Conservation (phyloP, 1,140 invertebrate species). For the Venturia canescens region DNA sequence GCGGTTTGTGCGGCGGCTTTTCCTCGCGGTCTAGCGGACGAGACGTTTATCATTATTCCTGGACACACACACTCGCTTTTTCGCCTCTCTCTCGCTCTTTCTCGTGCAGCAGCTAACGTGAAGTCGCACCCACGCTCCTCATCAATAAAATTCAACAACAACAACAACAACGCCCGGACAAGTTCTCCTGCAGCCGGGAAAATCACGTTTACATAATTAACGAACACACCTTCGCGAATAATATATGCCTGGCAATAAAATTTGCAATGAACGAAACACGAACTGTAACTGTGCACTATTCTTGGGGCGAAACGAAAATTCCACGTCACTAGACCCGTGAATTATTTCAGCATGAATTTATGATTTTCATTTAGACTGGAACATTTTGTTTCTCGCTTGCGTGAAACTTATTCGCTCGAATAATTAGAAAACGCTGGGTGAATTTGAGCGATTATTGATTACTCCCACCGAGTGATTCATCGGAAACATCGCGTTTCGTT, state of each 20-base stretch:
- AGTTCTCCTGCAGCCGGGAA: slow-evolving; percentile 21
- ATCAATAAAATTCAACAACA: slow-evolving; percentile 1
- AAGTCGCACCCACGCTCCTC: slow-evolving; percentile 18
- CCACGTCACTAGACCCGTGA: background rate
- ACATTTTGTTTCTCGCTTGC: no score
- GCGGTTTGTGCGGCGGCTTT: slow-evolving; percentile 23
- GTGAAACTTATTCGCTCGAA: no score
- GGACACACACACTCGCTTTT: background rate
- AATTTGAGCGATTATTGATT: no score
- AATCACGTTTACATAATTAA: slow-evolving; percentile 29
- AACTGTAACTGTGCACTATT: background rate
- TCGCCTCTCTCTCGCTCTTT: background rate
- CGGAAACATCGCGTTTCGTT: no score
- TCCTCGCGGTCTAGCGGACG: slow-evolving; percentile 39
- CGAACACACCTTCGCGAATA: slow-evolving; percentile 8
- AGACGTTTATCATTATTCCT: slow-evolving; percentile 38
- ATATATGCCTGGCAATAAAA: slow-evolving; percentile 33
- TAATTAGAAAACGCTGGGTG: no score
- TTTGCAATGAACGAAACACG: background rate
- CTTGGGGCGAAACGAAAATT: background rate
- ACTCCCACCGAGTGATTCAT: no score
- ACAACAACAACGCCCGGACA: slow-evolving; percentile 12
- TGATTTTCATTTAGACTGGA: no score
- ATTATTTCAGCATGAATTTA: background rate
- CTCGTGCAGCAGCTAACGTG: background rate